These are phyloP conservation scores for Scaptomyza pallida DNA, from an alignment of 1,140 invertebrate species.

Conservation along the genomic window DNA sequence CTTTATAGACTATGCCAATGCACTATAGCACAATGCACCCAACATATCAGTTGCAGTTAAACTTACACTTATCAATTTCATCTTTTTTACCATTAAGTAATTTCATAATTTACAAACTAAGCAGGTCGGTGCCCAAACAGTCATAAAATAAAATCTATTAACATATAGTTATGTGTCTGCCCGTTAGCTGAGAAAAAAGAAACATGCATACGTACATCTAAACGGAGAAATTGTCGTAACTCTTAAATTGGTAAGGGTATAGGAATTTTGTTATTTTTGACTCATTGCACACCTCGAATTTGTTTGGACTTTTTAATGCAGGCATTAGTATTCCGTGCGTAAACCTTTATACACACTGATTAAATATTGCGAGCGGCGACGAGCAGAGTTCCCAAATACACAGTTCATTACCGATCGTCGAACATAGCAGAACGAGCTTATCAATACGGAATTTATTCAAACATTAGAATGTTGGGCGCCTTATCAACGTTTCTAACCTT, in stretches of 20 bases:
- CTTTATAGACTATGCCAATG: background rate
- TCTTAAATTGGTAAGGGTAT: conserved; percentile 3
- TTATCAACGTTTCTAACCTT: conserved; percentile 50
- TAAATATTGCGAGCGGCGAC: background rate
- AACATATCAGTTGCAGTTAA: background rate
- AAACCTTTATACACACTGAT: conserved; percentile 21
- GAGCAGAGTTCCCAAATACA: background rate
- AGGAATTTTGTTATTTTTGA: conserved; percentile 4
- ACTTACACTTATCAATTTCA: too few species aligned
- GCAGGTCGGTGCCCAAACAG: conserved; percentile 13
- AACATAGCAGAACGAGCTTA: conserved; percentile 1
- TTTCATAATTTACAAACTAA: conserved; percentile 33
- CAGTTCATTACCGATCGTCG: conserved; percentile 47
- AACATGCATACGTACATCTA: background rate
- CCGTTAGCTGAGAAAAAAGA: background rate
- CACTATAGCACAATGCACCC: conserved; percentile 32
- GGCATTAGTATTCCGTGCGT: conserved; percentile 53
- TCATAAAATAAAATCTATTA: conserved; percentile 23
- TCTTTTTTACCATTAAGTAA: too few species aligned
- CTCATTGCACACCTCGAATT: conserved; percentile 51
- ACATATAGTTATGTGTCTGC: background rate
- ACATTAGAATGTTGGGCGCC: conserved; percentile 20
- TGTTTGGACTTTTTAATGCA: conserved; percentile 33
- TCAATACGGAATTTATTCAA: conserved; percentile 1
- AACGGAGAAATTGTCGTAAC: conserved; percentile 1